phyloP scores from a whole-genome alignment of 2,113 vertebrate species.

The Catagonus wagneri region DNA sequence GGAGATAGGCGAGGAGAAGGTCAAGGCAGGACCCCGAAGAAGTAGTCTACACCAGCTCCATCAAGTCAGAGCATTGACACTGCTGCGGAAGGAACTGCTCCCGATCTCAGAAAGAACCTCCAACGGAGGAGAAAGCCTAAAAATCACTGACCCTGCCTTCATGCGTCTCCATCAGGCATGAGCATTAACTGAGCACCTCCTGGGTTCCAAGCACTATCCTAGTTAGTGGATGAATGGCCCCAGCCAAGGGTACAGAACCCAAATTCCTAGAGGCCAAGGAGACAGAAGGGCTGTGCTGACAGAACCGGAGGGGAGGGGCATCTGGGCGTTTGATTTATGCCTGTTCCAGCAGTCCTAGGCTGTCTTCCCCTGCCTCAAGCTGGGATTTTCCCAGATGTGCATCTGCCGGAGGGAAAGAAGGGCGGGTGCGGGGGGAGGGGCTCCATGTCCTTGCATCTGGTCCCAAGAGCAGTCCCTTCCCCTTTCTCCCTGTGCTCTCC shows the following conservation, averaged over 20 bases:
- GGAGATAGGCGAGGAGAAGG: background rate
- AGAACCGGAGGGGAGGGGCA: conserved; percentile 57
- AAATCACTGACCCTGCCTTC: background rate
- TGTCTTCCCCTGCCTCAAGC: conserved; percentile 75
- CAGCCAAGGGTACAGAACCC: background rate
- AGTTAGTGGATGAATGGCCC: background rate
- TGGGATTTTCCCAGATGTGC: conserved; percentile 84
- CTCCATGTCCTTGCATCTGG: conserved; percentile 75
- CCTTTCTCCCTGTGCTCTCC: conserved; percentile 60
- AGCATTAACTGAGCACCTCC: background rate
- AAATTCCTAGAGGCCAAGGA: conserved; percentile 54
- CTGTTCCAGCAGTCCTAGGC: conserved; percentile 72
- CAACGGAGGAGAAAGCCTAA: background rate
- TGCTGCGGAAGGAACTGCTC: background rate
- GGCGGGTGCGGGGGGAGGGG: conserved; percentile 77
- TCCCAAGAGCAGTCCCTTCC: conserved; percentile 67
- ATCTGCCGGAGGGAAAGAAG: conserved; percentile 72
- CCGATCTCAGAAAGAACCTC: conserved; percentile 3
- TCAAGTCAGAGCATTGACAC: background rate
- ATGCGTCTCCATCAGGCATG: background rate
- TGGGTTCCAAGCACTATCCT: background rate
- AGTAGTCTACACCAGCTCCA: background rate
- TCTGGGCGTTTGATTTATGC: conserved; percentile 78
- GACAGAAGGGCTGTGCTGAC: conserved; percentile 56
- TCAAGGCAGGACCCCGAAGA: background rate